Evolutionary conservation across 2,113 vertebrate genomes (phyloP).

Genomic region (Leptobrachium leishanense): DNA sequence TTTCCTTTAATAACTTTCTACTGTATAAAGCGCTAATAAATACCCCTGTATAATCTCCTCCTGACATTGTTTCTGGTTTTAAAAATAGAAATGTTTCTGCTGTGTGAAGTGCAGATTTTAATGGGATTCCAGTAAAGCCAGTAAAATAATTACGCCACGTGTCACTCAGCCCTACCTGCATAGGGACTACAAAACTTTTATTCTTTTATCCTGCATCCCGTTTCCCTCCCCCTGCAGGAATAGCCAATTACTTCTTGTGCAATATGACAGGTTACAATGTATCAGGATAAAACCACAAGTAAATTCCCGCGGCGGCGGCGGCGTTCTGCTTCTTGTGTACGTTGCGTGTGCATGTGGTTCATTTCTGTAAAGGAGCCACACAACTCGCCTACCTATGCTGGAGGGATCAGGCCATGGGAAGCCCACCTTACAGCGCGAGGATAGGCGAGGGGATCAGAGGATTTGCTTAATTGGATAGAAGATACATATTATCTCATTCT

Average conservation of each 20-base stretch:
- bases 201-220: neutral
- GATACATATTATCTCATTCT: too few species aligned
- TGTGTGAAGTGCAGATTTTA: conserved; percentile 1
- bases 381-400: neutral
- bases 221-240: conserved; percentile 23
- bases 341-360: conserved; percentile 2
- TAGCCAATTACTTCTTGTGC: conserved; percentile 38
- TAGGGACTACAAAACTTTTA: conserved; percentile 29
- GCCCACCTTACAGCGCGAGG: too few species aligned
- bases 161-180: conserved; percentile 23
- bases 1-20: too few species aligned
- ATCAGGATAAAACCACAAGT: conserved; percentile 18
- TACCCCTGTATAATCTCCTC: too few species aligned
- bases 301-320: conserved; percentile 16
- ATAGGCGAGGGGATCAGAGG: too few species aligned
- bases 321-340: conserved; percentile 15
- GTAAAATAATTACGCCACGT: conserved; percentile 28
- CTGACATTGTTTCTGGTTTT: too few species aligned
- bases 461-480: too few species aligned
- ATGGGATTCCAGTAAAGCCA: conserved; percentile 22
- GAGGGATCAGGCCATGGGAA: too few species aligned
- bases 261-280: conserved; percentile 14
- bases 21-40: too few species aligned
- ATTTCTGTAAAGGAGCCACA: neutral
- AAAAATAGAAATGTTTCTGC: neutral